phyloP scores from a whole-genome alignment of 2,888 invertebrate genomes.

The Pollenia griseotomentosa region DNA sequence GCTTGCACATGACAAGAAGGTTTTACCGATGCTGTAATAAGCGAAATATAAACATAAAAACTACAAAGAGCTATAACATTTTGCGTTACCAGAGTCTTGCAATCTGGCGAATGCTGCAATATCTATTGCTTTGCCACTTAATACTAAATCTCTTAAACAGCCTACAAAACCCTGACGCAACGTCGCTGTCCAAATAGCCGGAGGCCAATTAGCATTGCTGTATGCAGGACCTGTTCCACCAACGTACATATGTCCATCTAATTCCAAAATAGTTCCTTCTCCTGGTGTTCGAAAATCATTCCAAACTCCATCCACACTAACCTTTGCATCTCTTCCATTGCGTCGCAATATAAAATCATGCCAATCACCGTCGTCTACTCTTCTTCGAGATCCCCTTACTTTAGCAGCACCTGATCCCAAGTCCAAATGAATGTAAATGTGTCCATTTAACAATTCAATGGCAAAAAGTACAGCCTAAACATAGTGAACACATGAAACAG shows the following conservation, averaged over 20 bases:
- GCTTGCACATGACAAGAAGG: constrained; percentile 94
- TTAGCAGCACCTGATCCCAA: constrained; percentile 96
- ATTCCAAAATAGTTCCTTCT: constrained; percentile 94
- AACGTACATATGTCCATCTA: constrained; percentile 94
- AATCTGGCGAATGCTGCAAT: constrained; percentile 94
- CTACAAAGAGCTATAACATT: neutral
- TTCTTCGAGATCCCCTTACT: constrained; percentile 91
- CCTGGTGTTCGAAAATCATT: constrained; percentile 96
- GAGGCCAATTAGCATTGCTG: constrained; percentile 90
- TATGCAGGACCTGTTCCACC: constrained; percentile 94
- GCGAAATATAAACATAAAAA: neutral
- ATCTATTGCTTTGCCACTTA: constrained; percentile 95
- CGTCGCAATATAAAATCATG: constrained; percentile 94
- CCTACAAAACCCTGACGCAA: constrained; percentile 96
- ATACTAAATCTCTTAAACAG: constrained; percentile 94
- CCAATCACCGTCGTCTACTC: constrained; percentile 96
- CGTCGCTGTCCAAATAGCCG: constrained; percentile 95
- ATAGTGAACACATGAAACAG: neutral
- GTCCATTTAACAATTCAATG: constrained; percentile 96
- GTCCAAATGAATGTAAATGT: constrained; percentile 96
- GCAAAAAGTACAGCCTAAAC: constrained; percentile 94
- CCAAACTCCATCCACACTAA: constrained; percentile 94
- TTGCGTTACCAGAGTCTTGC: constrained; percentile 92
- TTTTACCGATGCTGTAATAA: constrained; percentile 90
- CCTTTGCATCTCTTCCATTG: constrained; percentile 92